Conservation (phyloP, 2,113 vertebrate genomes). For the Pristiophorus japonicus region DNA sequence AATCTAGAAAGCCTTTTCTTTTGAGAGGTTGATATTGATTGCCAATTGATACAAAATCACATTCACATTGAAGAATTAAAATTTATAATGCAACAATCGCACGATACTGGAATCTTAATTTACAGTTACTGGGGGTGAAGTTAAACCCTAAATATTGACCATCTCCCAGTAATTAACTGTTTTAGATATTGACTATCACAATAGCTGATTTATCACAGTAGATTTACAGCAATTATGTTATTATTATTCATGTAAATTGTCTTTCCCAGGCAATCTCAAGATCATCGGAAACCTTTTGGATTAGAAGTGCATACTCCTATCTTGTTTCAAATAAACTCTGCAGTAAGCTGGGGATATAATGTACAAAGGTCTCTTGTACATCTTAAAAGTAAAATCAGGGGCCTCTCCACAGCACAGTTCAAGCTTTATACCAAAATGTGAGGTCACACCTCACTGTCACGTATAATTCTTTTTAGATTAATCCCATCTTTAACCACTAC, state of each 20-base stretch:
- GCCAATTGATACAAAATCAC: neutral
- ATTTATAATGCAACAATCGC: neutral
- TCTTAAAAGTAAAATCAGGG: neutral
- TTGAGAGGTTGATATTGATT: neutral
- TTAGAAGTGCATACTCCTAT: neutral
- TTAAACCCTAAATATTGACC: neutral
- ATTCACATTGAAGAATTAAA: neutral
- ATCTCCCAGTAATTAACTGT: neutral
- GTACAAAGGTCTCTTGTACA: neutral
- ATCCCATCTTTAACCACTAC: neutral
- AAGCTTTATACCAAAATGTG: neutral
- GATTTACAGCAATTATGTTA: too few species aligned
- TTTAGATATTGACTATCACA: neutral
- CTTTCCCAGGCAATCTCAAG: neutral
- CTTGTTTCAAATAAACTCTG: neutral
- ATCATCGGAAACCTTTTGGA: neutral
- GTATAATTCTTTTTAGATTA: neutral
- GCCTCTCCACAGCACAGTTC: neutral
- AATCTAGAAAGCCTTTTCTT: neutral
- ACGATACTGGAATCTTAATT: neutral
- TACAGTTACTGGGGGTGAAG: neutral
- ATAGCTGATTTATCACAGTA: neutral
- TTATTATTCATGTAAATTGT: too few species aligned
- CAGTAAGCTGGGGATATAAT: neutral
- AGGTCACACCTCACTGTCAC: neutral